Base-by-base conservation (phyloP, 2,113 vertebrate genomes). In the Malurus melanocephalus region DNA sequence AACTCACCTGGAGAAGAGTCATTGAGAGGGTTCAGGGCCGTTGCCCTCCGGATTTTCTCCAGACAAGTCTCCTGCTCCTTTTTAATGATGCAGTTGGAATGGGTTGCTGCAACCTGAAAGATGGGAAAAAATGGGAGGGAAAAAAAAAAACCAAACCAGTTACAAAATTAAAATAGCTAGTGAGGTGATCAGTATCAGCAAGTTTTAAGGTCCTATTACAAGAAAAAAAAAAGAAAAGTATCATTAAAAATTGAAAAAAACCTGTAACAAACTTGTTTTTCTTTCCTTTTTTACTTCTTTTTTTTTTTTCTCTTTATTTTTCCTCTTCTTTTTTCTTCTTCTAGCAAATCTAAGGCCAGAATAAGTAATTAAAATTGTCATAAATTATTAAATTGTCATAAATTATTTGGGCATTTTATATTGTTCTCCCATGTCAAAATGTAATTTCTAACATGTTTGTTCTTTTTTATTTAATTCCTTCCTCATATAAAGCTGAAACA, bases 71-170 rank as follows among this genome's bases (percentile, higher is more conserved):
- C 97, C 57, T 98, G 96, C 59, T 98, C 98, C 87, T 98, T 98
- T 94, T 96, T 98, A 72, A 98, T 96, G 71, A 98, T 95, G 89
- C 98, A 98, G 91, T 98, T 96, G 4, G 97, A 97, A 71, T 98
- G 97, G 35, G 97, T 97, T 40, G 97, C 26, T 9, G 91, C 18
- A 26, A 85, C 94, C 98, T 98, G 84, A 16, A 59, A 80, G 18
- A 28, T 5, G 16, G 28, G n/a, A 0, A 74, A 78, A 38, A 38
- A 38, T 38, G 38, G 1, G 16, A 6, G 13, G 8, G 11, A 11
- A 24, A 52, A 67, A 48, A 17, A 56, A 49, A 59, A 27, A 22
- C n/a, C n/a, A 46, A 7, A 7, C 6, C 10, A 74, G 32, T 92
- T 89, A 93, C 2, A 53, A 55, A 53, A 81, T 7, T 15, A 17